Evolutionary conservation across 2,888 invertebrate genomes (phyloP).

Genomic region (Philaethria dido): DNA sequence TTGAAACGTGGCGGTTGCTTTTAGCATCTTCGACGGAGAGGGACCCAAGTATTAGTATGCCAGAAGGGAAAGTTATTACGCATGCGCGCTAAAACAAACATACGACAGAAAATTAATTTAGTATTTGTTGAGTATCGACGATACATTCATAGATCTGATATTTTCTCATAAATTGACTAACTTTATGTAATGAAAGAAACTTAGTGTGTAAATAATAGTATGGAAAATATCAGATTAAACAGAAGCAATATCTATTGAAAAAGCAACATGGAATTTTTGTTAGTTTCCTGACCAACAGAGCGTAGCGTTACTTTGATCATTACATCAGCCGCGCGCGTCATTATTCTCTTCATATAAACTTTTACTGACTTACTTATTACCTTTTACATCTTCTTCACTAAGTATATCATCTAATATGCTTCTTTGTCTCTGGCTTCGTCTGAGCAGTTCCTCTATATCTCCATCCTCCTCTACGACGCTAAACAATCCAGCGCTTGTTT

Average conservation of each 20-base stretch:
- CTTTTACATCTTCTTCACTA: slow-evolving; percentile 84
- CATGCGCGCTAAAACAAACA: slow-evolving; percentile 84
- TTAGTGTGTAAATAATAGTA: background rate
- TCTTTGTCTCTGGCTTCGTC: slow-evolving; percentile 87
- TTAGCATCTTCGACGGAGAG: slow-evolving; percentile 69
- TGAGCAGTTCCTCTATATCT: slow-evolving; percentile 85
- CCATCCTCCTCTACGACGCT: slow-evolving; percentile 82
- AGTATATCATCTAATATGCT: slow-evolving; percentile 88
- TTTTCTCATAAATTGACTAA: slow-evolving; percentile 26
- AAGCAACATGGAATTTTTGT: slow-evolving; percentile 64
- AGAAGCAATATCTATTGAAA: slow-evolving; percentile 52
- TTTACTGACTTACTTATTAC: slow-evolving; percentile 72
- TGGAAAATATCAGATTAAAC: slow-evolving; percentile 59
- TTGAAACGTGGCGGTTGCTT: slow-evolving; percentile 62
- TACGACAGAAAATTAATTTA: slow-evolving; percentile 77
- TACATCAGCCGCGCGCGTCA: slow-evolving; percentile 63
- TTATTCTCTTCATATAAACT: slow-evolving; percentile 59
- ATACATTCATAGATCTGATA: slow-evolving; percentile 39
- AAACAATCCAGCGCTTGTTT: slow-evolving; percentile 58
- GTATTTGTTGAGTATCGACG: slow-evolving; percentile 42
- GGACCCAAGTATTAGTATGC: slow-evolving; percentile 81
- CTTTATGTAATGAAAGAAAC: background rate
- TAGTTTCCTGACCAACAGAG: slow-evolving; percentile 61
- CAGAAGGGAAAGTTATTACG: slow-evolving; percentile 84
- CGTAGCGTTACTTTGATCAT: slow-evolving; percentile 69